Evolutionary conservation across 2,888 invertebrate genomes (phyloP), one percentile per base, ranked within the genome.

Genomic region (Prenolepis imparis): DNA sequence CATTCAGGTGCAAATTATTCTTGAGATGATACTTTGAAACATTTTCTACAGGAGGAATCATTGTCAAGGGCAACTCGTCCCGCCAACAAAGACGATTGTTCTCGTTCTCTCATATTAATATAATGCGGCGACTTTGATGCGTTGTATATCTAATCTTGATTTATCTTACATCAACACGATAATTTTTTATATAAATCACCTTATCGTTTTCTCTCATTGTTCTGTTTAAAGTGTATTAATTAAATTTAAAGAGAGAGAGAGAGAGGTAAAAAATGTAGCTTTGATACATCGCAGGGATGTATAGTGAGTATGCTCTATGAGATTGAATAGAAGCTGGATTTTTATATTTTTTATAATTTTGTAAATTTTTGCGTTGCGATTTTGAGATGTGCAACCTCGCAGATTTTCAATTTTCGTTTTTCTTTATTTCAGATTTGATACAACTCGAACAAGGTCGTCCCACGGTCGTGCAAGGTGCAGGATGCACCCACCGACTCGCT

Each of bases 21-120:
- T 72, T 57, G 77, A 67, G 82, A 85, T 63, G 66, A 81, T 63
- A 59, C 68, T 66, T 82, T 61, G 67, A 41, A 77, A 77, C 32
- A 59, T 59, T 86, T 84, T 81, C 66, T 80, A 80, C 57, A 44
- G 59, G 9, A 70, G 61, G 59, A 81, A 83, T 81, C 87, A 87
- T 78, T 87, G 88, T 63, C 89, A 88, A 87, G 89, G 87, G 85
- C 77, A 77, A 81, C 81, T 85, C 81, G 36, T 63, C 64, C 52
- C 55, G 12, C 44, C 41, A 52, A 72, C 63, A 81, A 61, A 84
- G 74, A 52, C 78, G 74, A 87, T 85, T 86, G 84, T 87, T 88
- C 78, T 39, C 84, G 55, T 87, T 88, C 84, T 57, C 61, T 48
- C 78, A 72, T 80, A 36, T 61, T 61, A 28, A 3, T 28, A 80